Evolutionary conservation across 2,113 vertebrate genomes (phyloP), one percentile per base, ranked within the genome.

Genomic region (Lonchura striata): DNA sequence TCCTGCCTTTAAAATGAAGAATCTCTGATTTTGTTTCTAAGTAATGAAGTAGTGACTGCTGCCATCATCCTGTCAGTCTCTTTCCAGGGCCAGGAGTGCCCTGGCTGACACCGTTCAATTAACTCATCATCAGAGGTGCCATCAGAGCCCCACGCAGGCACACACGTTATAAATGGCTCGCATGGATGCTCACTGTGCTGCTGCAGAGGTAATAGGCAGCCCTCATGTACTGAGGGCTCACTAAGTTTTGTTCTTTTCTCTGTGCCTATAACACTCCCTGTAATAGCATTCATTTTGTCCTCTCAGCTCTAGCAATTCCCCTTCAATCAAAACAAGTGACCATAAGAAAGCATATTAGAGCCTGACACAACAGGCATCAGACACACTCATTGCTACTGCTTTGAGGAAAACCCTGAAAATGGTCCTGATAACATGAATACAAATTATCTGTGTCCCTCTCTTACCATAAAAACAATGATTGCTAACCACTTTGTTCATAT

Each of bases 71-170:
- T 56, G 60, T 57, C 83, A 66, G 88, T 78, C 63, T 79, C 95
- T 86, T 86, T 50, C 50, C 8, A 12, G 35, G 87, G 82, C 80
- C 49, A 18, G 81, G 50, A 50, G 76, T 84, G 47, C 83, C 94
- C 94, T 85, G 33, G 69, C 95, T 92, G 82, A 91, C 92, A 92
- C 90, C 31, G 14, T 75, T 96, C 96, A 96, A 96, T 98, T 97
- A 98, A 96, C 93, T 93, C 90, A 83, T 96, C 95, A 92, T 95
- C 77, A 92, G 82, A 71, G 39, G 41, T 81, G 64, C 94, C 93
- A 66, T 71, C 76, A 80, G 87, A 84, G 89, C 78, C 16, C 49
- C 89, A 94, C 44, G 20, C 69, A 79, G 94, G 65, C 90, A 75
- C 77, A 69, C 89, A 59, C 75, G 57, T 93, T 82, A 95, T 82